Conservation (phyloP, 2,113 vertebrate genomes). For the Ophiodon elongatus region DNA sequence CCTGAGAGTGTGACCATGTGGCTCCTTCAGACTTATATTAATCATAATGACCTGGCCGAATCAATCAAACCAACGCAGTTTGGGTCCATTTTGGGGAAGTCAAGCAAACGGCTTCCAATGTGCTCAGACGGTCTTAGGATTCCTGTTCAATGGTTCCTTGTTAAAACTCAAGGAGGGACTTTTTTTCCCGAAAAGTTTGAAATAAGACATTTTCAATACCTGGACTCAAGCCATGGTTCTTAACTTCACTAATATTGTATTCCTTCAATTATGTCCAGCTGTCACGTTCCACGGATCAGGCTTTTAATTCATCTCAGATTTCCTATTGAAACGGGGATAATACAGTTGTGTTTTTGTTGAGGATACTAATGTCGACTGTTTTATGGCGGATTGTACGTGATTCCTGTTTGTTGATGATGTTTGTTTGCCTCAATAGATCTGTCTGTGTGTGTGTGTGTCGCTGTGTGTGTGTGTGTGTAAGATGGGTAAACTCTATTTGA, state of each 20-base stretch:
- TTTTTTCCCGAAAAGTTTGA: slow-evolving; percentile 27
- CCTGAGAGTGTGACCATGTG: background rate
- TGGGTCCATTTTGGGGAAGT: background rate
- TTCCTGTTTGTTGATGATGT: slow-evolving; percentile 55
- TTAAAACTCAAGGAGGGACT: slow-evolving; percentile 21
- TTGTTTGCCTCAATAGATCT: slow-evolving; percentile 63
- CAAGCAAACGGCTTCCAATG: background rate
- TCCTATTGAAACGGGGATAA: slow-evolving; percentile 65
- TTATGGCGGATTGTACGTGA: slow-evolving; percentile 57
- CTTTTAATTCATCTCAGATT: slow-evolving; percentile 63
- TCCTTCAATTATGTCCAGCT: slow-evolving; percentile 54
- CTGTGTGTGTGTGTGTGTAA: slow-evolving; percentile 11
- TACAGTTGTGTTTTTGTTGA: slow-evolving; percentile 45
- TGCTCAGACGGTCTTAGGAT: background rate
- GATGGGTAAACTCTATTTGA: slow-evolving; percentile 67
- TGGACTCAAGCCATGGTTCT: slow-evolving; percentile 19
- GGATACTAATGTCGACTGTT: slow-evolving; percentile 55
- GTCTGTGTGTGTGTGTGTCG: slow-evolving; percentile 11
- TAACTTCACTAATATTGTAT: slow-evolving; percentile 42
- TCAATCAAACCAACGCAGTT: slow-evolving; percentile 1
- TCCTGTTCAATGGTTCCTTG: background rate
- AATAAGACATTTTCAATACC: background rate
- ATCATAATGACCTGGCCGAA: background rate
- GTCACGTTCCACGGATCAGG: slow-evolving; percentile 53
- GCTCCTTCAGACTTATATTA: background rate